Evolutionary conservation across 2,797 vertebrate species (phyloP), one percentile per base, ranked within the genome.

Genomic region (Phyllotis vaccarum): DNA sequence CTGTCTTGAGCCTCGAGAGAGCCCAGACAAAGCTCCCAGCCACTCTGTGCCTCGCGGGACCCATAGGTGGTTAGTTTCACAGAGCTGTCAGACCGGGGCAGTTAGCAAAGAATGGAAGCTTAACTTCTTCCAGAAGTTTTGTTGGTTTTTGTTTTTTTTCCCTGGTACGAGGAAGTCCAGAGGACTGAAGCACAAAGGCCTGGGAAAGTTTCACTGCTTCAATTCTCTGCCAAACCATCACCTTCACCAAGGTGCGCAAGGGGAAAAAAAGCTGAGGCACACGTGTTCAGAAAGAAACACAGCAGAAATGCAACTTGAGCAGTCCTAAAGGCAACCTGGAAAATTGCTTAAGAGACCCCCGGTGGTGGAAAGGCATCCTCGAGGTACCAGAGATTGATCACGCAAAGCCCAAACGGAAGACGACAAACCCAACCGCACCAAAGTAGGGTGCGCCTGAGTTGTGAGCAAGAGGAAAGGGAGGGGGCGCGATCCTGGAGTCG

Each of bases 191-290:
- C 90, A 97, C 97, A 97, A 97, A 98, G 94, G 94, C 95, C 94
- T 94, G 89, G 79, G 96, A 96, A 98, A 96, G 62, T 98, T 97
- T 82, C 81, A 16, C 74, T 27, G 76, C 14, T 72, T 92, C 91
- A 78, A 56, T 94, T 96, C 90, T 91, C 70, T 56, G 83, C 94
- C 95, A 94, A 94, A 43, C 68, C 72, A 29, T 52, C 89, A 43
- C 40, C 89, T 64, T 60, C 13, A n/a, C 68, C 95, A 68, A 94
- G 83, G 92, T 58, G 83, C 56, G 54, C 80, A 22, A 37, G 21
- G 43, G 21, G 37, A 40, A 89, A 93, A 83, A 60, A 95, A 86
- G 64, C 10, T 46, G 94, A 91, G 97, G 86, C 90, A 74, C 80
- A 46, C 17, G 86, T 11, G 83, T 90, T 70, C 82, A 17, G 89